Percentiles rank a stretch among this genome's conserved stretches.
Conservation (phyloP, 1,140 invertebrate genomes). For the Camponotus pennsylvanicus region DNA sequence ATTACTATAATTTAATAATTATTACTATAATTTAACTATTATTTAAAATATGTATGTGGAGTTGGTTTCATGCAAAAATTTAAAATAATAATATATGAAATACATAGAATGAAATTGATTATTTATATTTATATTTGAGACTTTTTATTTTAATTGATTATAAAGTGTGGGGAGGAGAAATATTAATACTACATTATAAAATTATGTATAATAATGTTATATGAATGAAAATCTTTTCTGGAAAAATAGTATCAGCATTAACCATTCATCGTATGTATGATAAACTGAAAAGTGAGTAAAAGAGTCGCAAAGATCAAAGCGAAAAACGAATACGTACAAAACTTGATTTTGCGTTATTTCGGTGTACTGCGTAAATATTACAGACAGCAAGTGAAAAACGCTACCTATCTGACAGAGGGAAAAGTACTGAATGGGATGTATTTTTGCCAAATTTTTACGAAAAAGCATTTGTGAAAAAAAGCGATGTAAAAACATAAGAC, state of each 20-base stretch:
- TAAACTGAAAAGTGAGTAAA: background rate
- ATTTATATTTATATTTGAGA: background rate
- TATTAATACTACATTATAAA: background rate
- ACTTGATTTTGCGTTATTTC: conserved; percentile 44
- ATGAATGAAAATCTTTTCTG: background rate
- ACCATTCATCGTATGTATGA: background rate
- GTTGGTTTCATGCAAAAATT: background rate
- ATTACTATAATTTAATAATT: background rate
- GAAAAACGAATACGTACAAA: conserved; percentile 25
- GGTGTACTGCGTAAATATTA: conserved; percentile 43
- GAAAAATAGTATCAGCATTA: background rate
- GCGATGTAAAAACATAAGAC: background rate
- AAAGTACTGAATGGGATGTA: background rate
- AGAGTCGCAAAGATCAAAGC: conserved; percentile 33
- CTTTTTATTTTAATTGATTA: conserved; percentile 18
- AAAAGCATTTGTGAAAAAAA: no score
- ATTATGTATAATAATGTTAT: no score
- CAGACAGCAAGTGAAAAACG: conserved; percentile 3
- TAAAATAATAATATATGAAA: background rate
- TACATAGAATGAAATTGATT: background rate
- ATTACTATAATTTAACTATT: conserved; percentile 20
- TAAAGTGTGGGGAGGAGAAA: background rate
- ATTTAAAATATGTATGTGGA: background rate
- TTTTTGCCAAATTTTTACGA: conserved; percentile 5
- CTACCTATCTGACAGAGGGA: background rate